Conservation (phyloP, 2,113 vertebrate genomes). For the Pteronura brasiliensis region DNA sequence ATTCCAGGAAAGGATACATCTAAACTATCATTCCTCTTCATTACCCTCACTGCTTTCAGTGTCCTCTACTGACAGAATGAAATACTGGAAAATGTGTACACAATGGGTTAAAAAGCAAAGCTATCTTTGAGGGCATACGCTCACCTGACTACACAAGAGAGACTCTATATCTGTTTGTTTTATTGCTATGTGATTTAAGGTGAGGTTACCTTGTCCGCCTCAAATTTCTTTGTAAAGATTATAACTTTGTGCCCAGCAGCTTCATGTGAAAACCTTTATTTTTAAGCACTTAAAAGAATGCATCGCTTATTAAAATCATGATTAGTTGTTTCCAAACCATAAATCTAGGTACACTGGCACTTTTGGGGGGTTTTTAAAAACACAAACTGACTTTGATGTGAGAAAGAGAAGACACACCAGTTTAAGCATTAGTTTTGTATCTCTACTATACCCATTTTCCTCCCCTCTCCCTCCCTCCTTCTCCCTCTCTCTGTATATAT, state of each 20-base stretch:
- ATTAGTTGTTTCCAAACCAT: constrained; percentile 13
- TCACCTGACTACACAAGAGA: background rate
- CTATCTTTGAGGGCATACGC: background rate
- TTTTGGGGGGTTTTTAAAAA: constrained; percentile 39
- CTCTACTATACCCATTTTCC: background rate
- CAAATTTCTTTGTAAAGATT: constrained; percentile 50
- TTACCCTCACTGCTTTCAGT: constrained; percentile 47
- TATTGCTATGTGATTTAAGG: background rate
- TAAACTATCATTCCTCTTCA: constrained; percentile 72
- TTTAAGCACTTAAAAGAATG: constrained; percentile 43
- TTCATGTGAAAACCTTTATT: constrained; percentile 46
- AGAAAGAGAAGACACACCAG: constrained; percentile 51
- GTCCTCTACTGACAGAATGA: constrained; percentile 56
- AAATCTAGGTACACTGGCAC: constrained; percentile 21
- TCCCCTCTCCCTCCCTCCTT: background rate
- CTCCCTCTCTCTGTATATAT: background rate
- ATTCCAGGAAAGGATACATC: constrained; percentile 76
- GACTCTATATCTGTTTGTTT: constrained; percentile 17
- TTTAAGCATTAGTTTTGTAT: constrained; percentile 36
- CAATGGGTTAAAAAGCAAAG: constrained; percentile 53
- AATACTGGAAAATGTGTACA: constrained; percentile 54
- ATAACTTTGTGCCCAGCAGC: constrained; percentile 22
- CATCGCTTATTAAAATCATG: background rate
- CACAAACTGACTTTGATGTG: constrained; percentile 55
- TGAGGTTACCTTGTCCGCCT: constrained; percentile 24